Conservation (phyloP, 1,140 invertebrate species). For the Heterodera carotae region DNA sequence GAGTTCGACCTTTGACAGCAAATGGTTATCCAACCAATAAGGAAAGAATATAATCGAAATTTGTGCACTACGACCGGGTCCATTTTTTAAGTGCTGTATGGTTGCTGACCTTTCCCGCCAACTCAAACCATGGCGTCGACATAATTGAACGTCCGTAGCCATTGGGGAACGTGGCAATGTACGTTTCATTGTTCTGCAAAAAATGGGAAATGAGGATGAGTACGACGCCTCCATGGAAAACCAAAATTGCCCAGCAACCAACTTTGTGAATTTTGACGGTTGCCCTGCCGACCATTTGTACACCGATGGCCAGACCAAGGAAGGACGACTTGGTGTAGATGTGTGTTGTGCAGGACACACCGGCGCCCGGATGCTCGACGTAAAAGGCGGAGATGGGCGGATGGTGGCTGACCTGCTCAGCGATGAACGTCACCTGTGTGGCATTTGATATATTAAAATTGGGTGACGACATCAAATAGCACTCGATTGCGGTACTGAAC, state of each 20-base stretch:
- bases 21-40: background rate
- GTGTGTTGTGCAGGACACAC: constrained; percentile 69
- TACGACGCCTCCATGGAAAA: background rate
- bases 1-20: constrained; percentile 55
- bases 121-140: constrained; percentile 70
- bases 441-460: too few species aligned
- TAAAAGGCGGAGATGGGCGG: constrained; percentile 77
- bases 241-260: background rate
- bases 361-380: constrained; percentile 68
- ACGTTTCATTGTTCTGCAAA: constrained; percentile 67
- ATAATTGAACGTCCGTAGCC: constrained; percentile 71
- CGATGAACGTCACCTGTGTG: constrained; percentile 77
- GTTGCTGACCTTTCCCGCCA: constrained; percentile 68
- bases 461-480: too few species aligned
- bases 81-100: background rate
- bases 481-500: too few species aligned
- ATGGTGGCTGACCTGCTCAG: constrained; percentile 98
- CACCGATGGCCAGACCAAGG: constrained; percentile 69
- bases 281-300: constrained; percentile 70
- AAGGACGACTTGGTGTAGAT: constrained; percentile 72
- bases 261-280: constrained; percentile 68
- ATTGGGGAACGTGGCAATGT: constrained; percentile 69
- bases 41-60: constrained; percentile 28
- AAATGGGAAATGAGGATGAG: background rate
- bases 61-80: background rate